phyloP scores from a whole-genome alignment of 2,113 vertebrate genomes.

The Monarcha castaneiventris region DNA sequence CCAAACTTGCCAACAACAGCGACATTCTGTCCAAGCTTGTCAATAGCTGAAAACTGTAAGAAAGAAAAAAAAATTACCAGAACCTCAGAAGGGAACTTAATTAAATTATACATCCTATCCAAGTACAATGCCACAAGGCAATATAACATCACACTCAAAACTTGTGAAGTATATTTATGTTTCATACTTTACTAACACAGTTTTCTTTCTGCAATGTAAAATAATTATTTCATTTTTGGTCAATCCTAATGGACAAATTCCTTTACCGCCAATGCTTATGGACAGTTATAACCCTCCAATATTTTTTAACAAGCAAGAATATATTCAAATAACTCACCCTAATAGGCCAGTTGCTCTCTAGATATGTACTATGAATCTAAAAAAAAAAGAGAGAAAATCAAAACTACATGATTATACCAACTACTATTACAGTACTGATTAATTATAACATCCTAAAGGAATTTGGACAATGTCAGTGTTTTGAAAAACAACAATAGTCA shows the following conservation, averaged over 20 bases:
- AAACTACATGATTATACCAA: neutral
- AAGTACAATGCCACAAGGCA: neutral
- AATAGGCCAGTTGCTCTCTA: slow-evolving; percentile 99
- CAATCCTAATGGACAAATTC: neutral
- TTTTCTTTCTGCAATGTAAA: neutral
- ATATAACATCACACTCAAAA: neutral
- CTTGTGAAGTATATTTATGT: neutral
- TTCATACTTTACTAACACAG: neutral
- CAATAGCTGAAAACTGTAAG: slow-evolving; percentile 93
- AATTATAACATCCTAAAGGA: neutral
- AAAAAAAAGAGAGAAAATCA: neutral
- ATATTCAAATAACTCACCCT: slow-evolving; percentile 79
- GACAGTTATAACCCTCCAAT: neutral
- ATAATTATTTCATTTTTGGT: neutral
- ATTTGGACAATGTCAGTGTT: neutral
- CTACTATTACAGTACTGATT: neutral
- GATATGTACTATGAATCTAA: slow-evolving; percentile 96
- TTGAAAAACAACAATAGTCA: neutral
- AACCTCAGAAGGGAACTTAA: neutral
- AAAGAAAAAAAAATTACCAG: neutral
- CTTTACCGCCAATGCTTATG: neutral
- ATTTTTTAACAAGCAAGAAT: neutral
- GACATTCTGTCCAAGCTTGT: slow-evolving; percentile 92
- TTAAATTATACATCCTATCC: neutral
- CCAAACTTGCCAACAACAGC: slow-evolving; percentile 94